These are phyloP conservation scores for Palythoa caribaeorum DNA, from an alignment of 92 coral and sea anemone species.

Conservation along the genomic window DNA sequence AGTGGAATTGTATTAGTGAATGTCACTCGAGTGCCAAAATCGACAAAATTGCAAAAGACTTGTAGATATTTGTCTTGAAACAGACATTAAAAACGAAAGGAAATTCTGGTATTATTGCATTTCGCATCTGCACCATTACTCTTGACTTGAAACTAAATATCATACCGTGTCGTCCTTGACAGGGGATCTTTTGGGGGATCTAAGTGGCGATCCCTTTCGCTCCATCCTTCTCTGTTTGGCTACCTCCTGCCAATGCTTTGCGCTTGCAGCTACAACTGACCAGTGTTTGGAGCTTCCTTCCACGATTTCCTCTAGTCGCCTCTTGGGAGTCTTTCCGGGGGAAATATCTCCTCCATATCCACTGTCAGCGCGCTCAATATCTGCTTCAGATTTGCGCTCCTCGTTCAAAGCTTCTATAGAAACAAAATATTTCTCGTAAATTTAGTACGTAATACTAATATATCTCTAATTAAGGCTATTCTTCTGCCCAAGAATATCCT, in stretches of 20 bases:
- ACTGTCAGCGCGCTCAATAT: slow-evolving; percentile 92
- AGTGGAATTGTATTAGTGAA: no score
- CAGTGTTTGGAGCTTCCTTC: slow-evolving; percentile 89
- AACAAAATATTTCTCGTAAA: not conserved
- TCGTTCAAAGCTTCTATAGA: not conserved
- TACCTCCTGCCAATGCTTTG: slow-evolving; percentile 90
- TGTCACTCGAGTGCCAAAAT: no score
- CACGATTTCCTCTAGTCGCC: slow-evolving; percentile 91
- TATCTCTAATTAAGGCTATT: no score
- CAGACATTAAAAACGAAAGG: no score
- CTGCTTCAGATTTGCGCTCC: slow-evolving; percentile 79
- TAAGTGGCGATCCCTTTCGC: slow-evolving; percentile 50
- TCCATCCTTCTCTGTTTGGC: slow-evolving; percentile 65
- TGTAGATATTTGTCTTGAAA: not conserved
- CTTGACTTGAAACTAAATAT: not conserved
- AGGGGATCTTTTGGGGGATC: slow-evolving; percentile 37
- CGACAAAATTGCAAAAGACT: not conserved
- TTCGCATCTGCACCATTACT: no score
- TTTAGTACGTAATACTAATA: no score
- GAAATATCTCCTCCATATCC: slow-evolving; percentile 97
- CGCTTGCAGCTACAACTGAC: slow-evolving; percentile 91
- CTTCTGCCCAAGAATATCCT: no score
- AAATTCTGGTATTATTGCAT: no score
- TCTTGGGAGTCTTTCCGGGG: slow-evolving; percentile 61
- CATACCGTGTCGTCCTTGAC: slow-evolving; percentile 84